Evolutionary conservation across 1,140 invertebrate genomes (phyloP), one percentile per base, ranked within the genome.

Genomic region (Ditylenchus dipsaci): DNA sequence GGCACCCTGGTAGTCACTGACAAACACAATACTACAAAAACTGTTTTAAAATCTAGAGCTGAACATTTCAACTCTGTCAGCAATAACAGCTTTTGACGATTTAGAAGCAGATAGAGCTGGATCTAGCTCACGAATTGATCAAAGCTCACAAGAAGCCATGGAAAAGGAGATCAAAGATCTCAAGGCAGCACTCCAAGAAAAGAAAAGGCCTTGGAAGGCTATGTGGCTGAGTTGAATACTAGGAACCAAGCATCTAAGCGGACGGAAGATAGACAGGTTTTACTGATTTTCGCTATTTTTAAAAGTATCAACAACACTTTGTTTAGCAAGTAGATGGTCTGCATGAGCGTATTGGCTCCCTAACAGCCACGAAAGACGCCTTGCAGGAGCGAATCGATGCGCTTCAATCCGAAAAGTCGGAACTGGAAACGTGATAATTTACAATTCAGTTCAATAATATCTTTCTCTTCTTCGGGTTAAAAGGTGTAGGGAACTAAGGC

Each of bases 341-440:
- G 26, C 47, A 68, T 43, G 43, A 68, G 23, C 38, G 58, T n/a
- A 23, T 68, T n/a, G 66, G 66, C 9, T 68, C 66, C 3, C 45
- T 68, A 26, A 57, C 38, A 19, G 67, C 66, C 3, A 60, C 23
- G 11, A 59, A 72, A 1, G 68, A 71, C 29, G 73, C 43, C 53
- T 27, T 69, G 21, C 68, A 71, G 13, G 71, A 63, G 3, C 23
- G 42, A 63, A 72, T 69, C 17, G 58, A 60, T 71, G 56, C 27
- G 11, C 1, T 69, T 5, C 27, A 60, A 13, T 61, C 67, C 1
- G 68, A 74, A 15, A 74, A 74, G 23, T 11, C 30, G 33, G 68
- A 72, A 13, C 11, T 75, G 71, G 45, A 75, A 7, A 49, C 27
- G 68, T 69, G 26, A 69, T 33, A 5, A 26, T 71, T 0, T 71